Conservation (phyloP, 2,888 invertebrate species). For the Trissolcus brochymenae region DNA sequence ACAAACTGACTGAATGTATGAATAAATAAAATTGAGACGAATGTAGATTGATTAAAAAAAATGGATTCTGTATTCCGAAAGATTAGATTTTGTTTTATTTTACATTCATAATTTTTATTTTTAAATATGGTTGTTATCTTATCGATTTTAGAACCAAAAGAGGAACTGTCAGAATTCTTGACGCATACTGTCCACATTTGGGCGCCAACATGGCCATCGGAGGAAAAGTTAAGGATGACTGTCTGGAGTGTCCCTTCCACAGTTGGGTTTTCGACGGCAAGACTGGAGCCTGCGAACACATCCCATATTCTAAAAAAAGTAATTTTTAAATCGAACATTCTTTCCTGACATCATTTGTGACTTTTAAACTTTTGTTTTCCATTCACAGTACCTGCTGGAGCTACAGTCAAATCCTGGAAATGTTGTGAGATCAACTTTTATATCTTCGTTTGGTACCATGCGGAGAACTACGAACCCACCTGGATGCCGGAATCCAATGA, state of each 20-base stretch:
- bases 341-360: no score
- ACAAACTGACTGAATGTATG: no score
- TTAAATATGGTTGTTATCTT: slow-evolving; percentile 3
- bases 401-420: slow-evolving; percentile 84
- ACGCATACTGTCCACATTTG: slow-evolving; percentile 93
- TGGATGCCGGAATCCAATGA: slow-evolving; percentile 82
- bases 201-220: slow-evolving; percentile 88
- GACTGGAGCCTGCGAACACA: slow-evolving; percentile 84
- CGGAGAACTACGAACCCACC: slow-evolving; percentile 82
- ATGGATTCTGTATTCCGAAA: no score
- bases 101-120: neutral
- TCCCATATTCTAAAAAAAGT: slow-evolving; percentile 84
- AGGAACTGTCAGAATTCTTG: slow-evolving; percentile 82
- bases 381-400: slow-evolving; percentile 82
- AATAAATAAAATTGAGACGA: no score
- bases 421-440: slow-evolving; percentile 84
- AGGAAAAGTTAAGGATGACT: slow-evolving; percentile 82
- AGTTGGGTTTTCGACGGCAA: slow-evolving; percentile 88
- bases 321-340: no score
- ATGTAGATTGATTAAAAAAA: no score
- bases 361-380: neutral
- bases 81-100: no score
- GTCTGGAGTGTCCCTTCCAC: slow-evolving; percentile 93
- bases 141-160: slow-evolving; percentile 73
- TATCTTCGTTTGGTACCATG: slow-evolving; percentile 90